Evolutionary conservation across 2,888 invertebrate species (phyloP), one percentile per base, ranked within the genome.

Genomic region (Drosophila multiciliata): DNA sequence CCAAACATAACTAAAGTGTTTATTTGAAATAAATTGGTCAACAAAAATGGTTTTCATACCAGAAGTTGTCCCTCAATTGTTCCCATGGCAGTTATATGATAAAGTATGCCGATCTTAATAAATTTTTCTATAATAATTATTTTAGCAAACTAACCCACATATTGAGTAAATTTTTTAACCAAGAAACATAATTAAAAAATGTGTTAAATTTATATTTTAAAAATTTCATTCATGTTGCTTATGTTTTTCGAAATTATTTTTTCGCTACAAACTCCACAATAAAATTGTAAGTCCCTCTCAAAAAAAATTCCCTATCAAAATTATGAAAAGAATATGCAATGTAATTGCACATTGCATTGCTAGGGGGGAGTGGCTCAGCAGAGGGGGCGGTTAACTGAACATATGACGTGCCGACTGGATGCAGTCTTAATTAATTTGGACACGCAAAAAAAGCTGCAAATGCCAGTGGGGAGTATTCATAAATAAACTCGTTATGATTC

Each of bases 351-450:
- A 52, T 58, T 62, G 76, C 58, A 66, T 61, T 32, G 61, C 12
- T 15, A 20, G 20, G 35, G 33, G 29, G 36, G 23, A 3, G 9
- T 33, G 20, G 45, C 32, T 9, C 1, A 12, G 17, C 26, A 11
- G 26, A 36, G 23, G 38, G 20, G 32, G 75, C 36, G 54, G 55
- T 4, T 26, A 48, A 23, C 26, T 26, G 61, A n/a, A 66, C 78
- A 78, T 68, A 67, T 81, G 87, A 83, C 84, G 75, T 80, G 84
- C 70, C 81, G 73, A 78, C 84, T 73, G 71, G 48, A 29, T 9
- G 45, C 60, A 36, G 76, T 65, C 81, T 90, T 90, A 87, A 87
- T 87, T 87, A 90, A 87, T 90, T 83, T 78, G 66, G 70, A 78
- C 89, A 87, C 90, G 87, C 82, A 60, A 66, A 73, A 64, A 74